Conservation (phyloP, 1,140 invertebrate genomes). For the Brachionus asplanchnoidis region DNA sequence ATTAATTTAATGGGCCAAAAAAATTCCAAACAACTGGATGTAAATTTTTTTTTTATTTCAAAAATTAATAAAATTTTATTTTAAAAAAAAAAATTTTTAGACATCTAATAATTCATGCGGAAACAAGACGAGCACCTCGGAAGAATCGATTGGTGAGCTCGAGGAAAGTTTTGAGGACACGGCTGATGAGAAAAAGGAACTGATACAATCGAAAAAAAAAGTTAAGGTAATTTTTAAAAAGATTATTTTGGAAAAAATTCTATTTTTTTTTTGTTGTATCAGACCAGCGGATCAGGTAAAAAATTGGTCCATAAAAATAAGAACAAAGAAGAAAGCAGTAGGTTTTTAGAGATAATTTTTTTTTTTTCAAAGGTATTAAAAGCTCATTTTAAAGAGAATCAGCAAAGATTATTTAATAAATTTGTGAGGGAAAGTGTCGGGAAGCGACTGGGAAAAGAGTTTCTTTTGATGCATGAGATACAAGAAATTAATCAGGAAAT, state of each 20-base stretch:
- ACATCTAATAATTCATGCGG: neutral
- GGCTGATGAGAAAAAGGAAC: neutral
- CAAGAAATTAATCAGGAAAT: slow-evolving; percentile 32
- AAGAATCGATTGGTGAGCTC: slow-evolving; percentile 25
- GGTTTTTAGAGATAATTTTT: neutral
- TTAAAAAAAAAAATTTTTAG: too few species aligned
- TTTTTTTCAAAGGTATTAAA: neutral
- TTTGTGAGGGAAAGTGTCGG: slow-evolving; percentile 18
- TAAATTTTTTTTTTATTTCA: neutral
- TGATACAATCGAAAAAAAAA: slow-evolving; percentile 27
- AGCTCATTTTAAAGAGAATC: slow-evolving; percentile 10
- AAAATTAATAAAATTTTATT: neutral
- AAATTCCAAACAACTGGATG: neutral
- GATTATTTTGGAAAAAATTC: neutral
- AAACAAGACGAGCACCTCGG: slow-evolving; percentile 16
- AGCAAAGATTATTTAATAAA: slow-evolving; percentile 27
- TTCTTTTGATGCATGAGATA: slow-evolving; percentile 13
- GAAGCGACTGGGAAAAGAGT: neutral
- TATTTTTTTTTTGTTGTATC: neutral
- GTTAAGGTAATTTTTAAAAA: neutral
- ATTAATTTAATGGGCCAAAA: slow-evolving; percentile 11
- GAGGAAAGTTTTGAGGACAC: slow-evolving; percentile 30
- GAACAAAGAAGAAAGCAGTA: slow-evolving; percentile 26
- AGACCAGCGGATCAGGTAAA: neutral
- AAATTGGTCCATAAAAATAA: neutral